Conservation (phyloP, 2,113 vertebrate species). For the Silurus glanis region DNA sequence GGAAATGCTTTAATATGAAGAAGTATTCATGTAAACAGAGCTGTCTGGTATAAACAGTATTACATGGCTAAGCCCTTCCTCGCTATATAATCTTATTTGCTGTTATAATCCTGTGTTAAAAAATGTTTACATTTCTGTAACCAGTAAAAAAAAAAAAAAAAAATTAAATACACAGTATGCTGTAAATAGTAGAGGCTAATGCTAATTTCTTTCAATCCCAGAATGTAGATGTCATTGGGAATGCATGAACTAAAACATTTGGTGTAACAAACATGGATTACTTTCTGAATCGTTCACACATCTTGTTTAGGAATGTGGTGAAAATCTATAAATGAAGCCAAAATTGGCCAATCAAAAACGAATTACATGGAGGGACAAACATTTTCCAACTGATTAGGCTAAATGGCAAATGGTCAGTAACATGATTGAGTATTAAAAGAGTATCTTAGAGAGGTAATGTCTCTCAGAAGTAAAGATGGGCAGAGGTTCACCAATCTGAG, state of each 20-base stretch:
- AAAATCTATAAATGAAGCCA: not conserved
- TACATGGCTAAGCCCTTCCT: not conserved
- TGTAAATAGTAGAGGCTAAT: not conserved
- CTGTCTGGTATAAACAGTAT: not conserved
- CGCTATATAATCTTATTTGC: not conserved
- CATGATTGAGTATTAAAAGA: too few relatives aligned
- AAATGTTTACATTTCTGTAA: not conserved
- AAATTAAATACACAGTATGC: not conserved
- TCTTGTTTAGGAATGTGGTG: not conserved
- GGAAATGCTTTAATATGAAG: not conserved
- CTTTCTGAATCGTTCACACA: not conserved
- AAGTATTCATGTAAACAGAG: not conserved
- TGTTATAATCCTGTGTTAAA: not conserved
- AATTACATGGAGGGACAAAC: not conserved
- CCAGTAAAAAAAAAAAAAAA: not conserved
- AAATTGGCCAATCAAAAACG: not conserved
- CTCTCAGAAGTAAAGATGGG: too few relatives aligned
- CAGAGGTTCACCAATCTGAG: too few relatives aligned
- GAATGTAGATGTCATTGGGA: not conserved
- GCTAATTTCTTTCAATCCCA: not conserved
- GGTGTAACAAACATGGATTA: not conserved
- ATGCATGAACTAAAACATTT: not conserved
- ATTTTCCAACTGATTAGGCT: too few relatives aligned
- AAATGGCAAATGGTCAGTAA: too few relatives aligned
- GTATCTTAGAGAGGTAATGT: too few relatives aligned